phyloP scores from a whole-genome alignment of 2,113 vertebrate genomes.

The Pelecanus crispus region DNA sequence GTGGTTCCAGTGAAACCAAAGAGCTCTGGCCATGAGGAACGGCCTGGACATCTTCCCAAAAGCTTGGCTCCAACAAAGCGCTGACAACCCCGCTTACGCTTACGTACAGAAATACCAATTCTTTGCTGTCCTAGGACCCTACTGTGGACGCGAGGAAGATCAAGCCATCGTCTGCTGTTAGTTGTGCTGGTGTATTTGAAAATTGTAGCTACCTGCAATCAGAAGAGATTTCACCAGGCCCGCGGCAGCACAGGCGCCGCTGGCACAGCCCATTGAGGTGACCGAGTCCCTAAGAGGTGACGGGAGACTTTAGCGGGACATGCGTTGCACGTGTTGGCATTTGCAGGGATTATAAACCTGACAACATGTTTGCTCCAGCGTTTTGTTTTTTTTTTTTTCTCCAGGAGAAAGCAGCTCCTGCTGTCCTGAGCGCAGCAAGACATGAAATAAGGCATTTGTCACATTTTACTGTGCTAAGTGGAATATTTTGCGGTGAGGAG shows the following conservation, averaged over 20 bases:
- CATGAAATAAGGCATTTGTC: background rate
- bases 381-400: too few relatives aligned
- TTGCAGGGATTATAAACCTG: background rate
- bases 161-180: accelerated
- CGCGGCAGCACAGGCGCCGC: background rate
- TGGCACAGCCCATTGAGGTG: background rate
- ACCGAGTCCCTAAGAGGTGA: background rate
- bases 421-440: background rate
- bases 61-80: background rate
- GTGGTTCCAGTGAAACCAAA: background rate
- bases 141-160: accelerated
- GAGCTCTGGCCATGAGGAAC: background rate
- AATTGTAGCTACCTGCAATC: accelerated
- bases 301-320: background rate
- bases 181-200: background rate
- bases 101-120: accelerated
- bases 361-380: background rate
- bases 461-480: background rate
- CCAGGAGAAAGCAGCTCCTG: background rate
- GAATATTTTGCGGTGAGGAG: background rate
- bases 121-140: background rate
- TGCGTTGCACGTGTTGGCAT: background rate
- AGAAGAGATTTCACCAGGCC: background rate
- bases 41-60: background rate
- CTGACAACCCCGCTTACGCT: accelerated